Conservation (phyloP, 2,113 vertebrate genomes). For the Syrmaticus mikado region DNA sequence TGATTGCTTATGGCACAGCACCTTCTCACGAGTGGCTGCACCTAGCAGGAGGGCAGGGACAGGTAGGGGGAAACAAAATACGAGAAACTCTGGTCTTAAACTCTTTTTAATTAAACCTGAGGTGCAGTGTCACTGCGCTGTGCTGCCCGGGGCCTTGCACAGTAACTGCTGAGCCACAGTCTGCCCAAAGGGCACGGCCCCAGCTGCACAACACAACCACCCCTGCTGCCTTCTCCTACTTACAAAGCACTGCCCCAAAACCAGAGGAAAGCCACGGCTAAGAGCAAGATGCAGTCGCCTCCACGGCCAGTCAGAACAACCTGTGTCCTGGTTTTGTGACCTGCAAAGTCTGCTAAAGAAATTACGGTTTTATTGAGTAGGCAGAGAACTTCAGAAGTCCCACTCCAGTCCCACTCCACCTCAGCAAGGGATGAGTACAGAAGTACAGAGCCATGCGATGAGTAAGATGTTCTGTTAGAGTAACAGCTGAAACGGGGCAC, state of each 20-base stretch:
- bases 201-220: not conserved
- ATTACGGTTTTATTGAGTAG: not conserved
- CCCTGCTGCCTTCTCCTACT: not conserved
- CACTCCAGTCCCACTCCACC: not conserved
- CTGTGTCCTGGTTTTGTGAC: not conserved
- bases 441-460: not conserved
- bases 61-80: not conserved
- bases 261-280: not conserved
- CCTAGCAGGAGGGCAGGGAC: not conserved
- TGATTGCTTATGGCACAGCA: not conserved
- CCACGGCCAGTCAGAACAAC: not conserved
- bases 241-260: not conserved
- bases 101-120: not conserved
- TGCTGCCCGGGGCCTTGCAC: accelerated
- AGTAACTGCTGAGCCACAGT: not conserved
- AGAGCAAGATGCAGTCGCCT: not conserved
- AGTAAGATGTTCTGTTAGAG: constrained; percentile 19
- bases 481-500: constrained; percentile 5
- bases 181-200: not conserved
- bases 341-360: not conserved
- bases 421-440: not conserved
- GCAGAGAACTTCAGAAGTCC: not conserved
- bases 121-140: not conserved
- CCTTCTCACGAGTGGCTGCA: not conserved
- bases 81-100: not conserved